These are phyloP conservation scores for Semnornis frantzii DNA, from an alignment of 2,113 vertebrate species.

Conservation along the genomic window DNA sequence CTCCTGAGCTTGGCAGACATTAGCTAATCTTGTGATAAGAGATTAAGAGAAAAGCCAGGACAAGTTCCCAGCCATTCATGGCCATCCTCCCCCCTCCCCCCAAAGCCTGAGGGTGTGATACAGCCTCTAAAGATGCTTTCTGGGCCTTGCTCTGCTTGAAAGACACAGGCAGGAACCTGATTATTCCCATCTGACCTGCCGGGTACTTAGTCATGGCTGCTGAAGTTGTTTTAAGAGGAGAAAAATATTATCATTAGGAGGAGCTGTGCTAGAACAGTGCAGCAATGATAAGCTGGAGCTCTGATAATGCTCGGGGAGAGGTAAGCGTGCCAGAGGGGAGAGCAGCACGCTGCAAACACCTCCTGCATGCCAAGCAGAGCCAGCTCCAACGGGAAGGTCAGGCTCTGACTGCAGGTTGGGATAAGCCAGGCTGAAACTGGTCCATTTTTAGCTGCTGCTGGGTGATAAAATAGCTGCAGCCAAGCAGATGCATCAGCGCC, in stretches of 20 bases:
- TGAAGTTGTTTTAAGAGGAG: conserved; percentile 7
- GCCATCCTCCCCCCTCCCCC: background rate
- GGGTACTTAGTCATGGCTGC: conserved; percentile 4
- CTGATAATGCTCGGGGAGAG: background rate
- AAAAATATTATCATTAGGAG: conserved; percentile 44
- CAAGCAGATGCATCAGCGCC: accelerated
- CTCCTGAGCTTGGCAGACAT: conserved; percentile 24
- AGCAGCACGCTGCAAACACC: background rate
- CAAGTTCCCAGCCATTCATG: background rate
- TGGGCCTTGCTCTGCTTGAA: background rate
- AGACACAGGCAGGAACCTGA: background rate
- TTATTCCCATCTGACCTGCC: conserved; percentile 12
- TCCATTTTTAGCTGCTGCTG: background rate
- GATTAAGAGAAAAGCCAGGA: conserved; percentile 45
- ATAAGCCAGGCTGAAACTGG: background rate
- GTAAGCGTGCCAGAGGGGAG: background rate
- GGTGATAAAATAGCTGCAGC: background rate
- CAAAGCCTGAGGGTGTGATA: background rate
- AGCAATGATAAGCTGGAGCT: background rate
- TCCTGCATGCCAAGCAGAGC: background rate
- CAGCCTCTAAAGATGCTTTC: background rate
- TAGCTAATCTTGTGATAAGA: conserved; percentile 50
- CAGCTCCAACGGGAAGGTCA: background rate
- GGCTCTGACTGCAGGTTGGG: background rate
- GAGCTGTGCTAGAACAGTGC: background rate